Percentiles rank a stretch among this genome's conserved stretches.
Conservation (phyloP, 2,888 invertebrate genomes). For the Thymelicus lineola region DNA sequence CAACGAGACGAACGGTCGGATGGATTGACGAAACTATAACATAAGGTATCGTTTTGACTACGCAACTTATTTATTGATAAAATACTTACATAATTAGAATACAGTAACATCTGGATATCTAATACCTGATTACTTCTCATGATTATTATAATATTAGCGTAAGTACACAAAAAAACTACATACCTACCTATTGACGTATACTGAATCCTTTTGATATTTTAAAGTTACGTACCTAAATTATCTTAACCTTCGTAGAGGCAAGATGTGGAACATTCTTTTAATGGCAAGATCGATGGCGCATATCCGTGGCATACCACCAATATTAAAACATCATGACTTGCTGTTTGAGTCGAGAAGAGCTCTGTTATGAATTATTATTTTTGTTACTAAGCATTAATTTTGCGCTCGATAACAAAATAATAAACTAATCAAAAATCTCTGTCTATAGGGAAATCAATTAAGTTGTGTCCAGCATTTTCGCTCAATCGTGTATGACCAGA, state of each 20-base stretch:
- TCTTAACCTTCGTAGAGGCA: conserved; percentile 60
- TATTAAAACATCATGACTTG: conserved; percentile 50
- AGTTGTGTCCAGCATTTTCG: not conserved
- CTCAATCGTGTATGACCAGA: not conserved
- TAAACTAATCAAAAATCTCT: not conserved
- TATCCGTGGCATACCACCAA: conserved; percentile 54
- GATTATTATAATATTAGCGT: not conserved
- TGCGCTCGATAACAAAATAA: not conserved
- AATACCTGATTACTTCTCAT: not conserved
- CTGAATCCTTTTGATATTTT: conserved; percentile 23
- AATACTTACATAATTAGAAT: no score
- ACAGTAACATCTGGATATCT: no score
- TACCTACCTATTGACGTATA: not conserved
- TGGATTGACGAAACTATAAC: no score
- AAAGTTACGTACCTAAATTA: conserved; percentile 41
- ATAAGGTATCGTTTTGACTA: no score
- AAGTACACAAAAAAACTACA: not conserved
- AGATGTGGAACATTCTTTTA: conserved; percentile 58
- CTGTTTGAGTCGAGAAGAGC: conserved; percentile 14
- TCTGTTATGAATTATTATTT: conserved; percentile 12
- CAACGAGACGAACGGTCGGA: no score
- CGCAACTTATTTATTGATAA: no score
- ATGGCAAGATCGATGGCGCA: conserved; percentile 55
- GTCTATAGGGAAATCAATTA: not conserved
- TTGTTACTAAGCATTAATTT: conserved; percentile 5